Evolutionary conservation across 2,888 invertebrate species (phyloP).

Genomic region (Ditylenchus weischeri): DNA sequence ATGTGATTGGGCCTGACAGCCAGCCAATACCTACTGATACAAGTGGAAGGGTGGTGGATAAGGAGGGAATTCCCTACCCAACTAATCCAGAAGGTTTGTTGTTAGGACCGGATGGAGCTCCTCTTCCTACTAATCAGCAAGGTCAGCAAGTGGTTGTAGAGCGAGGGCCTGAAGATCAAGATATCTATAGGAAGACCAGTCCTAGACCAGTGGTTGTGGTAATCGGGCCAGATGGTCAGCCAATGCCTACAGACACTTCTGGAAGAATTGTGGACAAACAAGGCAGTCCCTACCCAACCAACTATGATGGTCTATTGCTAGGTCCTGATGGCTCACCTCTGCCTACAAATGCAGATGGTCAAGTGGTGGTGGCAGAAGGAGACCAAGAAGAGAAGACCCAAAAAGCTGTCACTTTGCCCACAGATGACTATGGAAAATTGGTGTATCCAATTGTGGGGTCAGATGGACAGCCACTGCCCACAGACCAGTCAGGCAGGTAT

Average conservation of each 20-base stretch:
- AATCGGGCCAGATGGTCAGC: conserved; percentile 33
- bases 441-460: conserved; percentile 32
- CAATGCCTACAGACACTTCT: conserved; percentile 32
- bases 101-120: conserved; percentile 41
- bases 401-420: conserved; percentile 31
- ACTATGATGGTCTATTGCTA: conserved; percentile 27
- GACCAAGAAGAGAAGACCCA: background rate
- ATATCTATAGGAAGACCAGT: background rate
- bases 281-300: conserved; percentile 26
- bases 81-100: conserved; percentile 26
- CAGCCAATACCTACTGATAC: conserved; percentile 28
- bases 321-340: conserved; percentile 42
- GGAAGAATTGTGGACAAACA: conserved; percentile 36
- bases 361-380: conserved; percentile 25
- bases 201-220: conserved; percentile 11
- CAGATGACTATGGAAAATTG: conserved; percentile 36
- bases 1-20: conserved; percentile 33
- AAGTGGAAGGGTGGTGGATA: conserved; percentile 38
- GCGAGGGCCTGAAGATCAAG: too few species aligned
- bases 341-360: conserved; percentile 24
- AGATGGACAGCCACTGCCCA: conserved; percentile 36
- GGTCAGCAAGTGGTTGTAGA: conserved; percentile 10
- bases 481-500: conserved; percentile 33
- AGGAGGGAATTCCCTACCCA: conserved; percentile 20
- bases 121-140: conserved; percentile 23